These are phyloP conservation scores for Tribolium madens DNA, from an alignment of 1,140 invertebrate species.

Conservation along the genomic window DNA sequence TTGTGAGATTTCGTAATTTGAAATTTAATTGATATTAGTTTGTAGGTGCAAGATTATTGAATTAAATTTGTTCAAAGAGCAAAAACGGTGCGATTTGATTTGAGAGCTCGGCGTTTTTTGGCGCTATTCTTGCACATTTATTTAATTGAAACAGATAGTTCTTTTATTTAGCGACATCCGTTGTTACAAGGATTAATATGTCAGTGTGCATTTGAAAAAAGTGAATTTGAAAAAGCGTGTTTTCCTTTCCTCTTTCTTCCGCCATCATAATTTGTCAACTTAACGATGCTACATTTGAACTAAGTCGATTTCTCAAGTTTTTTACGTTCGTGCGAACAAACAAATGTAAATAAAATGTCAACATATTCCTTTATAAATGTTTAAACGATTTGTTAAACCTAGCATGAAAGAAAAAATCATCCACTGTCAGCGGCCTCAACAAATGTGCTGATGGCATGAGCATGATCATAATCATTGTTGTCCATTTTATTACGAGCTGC, in stretches of 20 bases:
- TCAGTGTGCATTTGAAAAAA: conserved; percentile 41
- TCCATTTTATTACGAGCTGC: background rate
- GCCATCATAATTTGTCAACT: conserved; percentile 51
- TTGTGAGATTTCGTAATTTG: background rate
- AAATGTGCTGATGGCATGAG: conserved; percentile 14
- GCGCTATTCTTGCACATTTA: conserved; percentile 7
- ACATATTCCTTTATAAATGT: conserved; percentile 50
- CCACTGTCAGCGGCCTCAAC: background rate
- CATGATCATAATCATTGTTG: conserved; percentile 8
- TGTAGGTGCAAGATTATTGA: background rate
- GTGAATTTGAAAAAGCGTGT: conserved; percentile 46
- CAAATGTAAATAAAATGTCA: conserved; percentile 52
- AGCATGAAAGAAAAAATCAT: conserved; percentile 31
- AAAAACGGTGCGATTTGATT: background rate
- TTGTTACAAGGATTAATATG: conserved; percentile 32
- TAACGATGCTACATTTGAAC: conserved; percentile 50
- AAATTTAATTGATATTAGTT: background rate
- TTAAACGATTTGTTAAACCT: conserved; percentile 47
- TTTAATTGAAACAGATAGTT: conserved; percentile 19
- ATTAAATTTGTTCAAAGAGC: too few species aligned
- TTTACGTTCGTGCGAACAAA: conserved; percentile 45
- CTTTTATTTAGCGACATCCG: conserved; percentile 21
- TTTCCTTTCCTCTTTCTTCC: conserved; percentile 37
- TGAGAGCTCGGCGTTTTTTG: background rate
- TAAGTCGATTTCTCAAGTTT: conserved; percentile 51